phyloP scores from a whole-genome alignment of 2,797 vertebrate species.

The Acrocephalus scirpaceus region DNA sequence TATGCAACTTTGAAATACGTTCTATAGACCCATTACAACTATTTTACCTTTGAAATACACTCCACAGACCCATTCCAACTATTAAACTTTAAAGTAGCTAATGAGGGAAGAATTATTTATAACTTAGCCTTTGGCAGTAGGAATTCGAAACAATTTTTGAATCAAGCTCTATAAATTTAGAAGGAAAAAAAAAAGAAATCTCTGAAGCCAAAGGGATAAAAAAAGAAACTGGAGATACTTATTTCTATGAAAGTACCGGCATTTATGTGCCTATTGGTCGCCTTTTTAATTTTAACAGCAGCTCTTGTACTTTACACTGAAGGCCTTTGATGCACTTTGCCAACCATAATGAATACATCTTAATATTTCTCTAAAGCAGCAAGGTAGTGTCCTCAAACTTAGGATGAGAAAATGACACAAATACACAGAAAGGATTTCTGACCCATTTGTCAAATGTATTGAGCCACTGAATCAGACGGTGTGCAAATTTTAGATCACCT shows the following conservation, averaged over 20 bases:
- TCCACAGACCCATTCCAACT: constrained; percentile 60
- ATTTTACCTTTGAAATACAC: constrained; percentile 39
- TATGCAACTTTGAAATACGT: constrained; percentile 53
- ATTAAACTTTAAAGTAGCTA: constrained; percentile 62
- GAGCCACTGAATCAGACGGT: neutral
- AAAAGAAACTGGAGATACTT: neutral
- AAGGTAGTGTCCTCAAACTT: neutral
- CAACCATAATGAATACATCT: neutral
- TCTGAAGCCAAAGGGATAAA: constrained; percentile 38
- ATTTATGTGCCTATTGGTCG: neutral
- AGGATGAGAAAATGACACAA: constrained; percentile 9
- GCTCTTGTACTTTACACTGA: neutral
- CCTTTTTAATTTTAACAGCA: constrained; percentile 22
- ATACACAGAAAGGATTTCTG: constrained; percentile 1
- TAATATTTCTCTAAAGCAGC: neutral
- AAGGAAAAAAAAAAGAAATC: neutral
- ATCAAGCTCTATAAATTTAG: constrained; percentile 50
- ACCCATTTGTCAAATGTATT: neutral
- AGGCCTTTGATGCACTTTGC: neutral
- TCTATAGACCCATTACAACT: constrained; percentile 31
- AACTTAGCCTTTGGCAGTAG: constrained; percentile 66
- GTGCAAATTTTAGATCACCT: neutral
- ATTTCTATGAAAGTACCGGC: neutral
- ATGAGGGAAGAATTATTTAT: constrained; percentile 74
- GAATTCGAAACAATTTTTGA: constrained; percentile 69